Evolutionary conservation across 2,888 invertebrate genomes (phyloP).

Genomic region (Caenorhabditis macrosperma): DNA sequence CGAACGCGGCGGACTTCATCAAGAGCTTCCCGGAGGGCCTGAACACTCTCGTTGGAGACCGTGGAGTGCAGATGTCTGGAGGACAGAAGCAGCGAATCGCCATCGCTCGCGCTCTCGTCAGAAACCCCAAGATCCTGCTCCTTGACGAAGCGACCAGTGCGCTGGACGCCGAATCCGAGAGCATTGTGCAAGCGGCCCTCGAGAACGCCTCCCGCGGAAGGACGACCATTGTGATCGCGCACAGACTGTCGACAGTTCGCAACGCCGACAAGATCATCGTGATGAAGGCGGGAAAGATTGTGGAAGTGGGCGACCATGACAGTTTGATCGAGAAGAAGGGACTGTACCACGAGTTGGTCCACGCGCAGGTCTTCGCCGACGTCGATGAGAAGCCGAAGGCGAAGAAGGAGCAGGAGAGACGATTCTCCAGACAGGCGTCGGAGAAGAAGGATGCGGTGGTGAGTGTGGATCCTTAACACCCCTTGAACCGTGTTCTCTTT

Average conservation of each 20-base stretch:
- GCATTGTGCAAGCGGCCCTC: conserved; percentile 71
- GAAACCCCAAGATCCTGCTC: conserved; percentile 68
- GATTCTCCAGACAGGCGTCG: conserved; percentile 44
- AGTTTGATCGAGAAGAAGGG: conserved; percentile 84
- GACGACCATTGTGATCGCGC: conserved; percentile 82
- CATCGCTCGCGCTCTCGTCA: conserved; percentile 80
- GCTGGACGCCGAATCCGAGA: conserved; percentile 72
- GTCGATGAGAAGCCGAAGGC: conserved; percentile 53
- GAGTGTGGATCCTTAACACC: too few relatives aligned
- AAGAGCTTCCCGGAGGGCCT: conserved; percentile 80
- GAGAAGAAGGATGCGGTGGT: conserved; percentile 27
- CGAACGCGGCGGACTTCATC: conserved; percentile 82
- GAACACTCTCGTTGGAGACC: conserved; percentile 81
- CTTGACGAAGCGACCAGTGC: conserved; percentile 76
- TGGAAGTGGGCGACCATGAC: conserved; percentile 84
- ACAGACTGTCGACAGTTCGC: conserved; percentile 82
- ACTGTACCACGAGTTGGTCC: conserved; percentile 84
- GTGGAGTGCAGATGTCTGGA: conserved; percentile 81
- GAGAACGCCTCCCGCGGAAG: conserved; percentile 78
- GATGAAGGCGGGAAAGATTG: conserved; percentile 80
- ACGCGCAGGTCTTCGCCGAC: conserved; percentile 74
- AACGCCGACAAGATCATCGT: conserved; percentile 82
- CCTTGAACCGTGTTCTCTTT: too few relatives aligned
- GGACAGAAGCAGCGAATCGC: conserved; percentile 82
- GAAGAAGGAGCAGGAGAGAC: conserved; percentile 21